phyloP scores from a whole-genome alignment of 2,888 invertebrate species.

The Augiades crinisus region DNA sequence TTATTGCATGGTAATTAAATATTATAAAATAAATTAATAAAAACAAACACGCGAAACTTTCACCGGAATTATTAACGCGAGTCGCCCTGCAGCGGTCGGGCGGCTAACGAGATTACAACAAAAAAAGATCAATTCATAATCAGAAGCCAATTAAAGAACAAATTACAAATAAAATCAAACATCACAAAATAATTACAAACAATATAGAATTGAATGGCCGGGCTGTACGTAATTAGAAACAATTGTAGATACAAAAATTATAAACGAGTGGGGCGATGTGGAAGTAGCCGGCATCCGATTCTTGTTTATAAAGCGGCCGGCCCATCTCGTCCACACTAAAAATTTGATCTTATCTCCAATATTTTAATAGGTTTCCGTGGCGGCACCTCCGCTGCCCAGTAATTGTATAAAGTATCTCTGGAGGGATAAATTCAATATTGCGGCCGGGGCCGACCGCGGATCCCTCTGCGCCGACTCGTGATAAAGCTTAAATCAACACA shows the following conservation, averaged over 20 bases:
- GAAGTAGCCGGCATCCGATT: slow-evolving; percentile 64
- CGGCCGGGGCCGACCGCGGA: slow-evolving; percentile 45
- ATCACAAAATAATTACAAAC: slow-evolving; percentile 65
- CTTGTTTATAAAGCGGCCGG: slow-evolving; percentile 67
- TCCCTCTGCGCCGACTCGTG: slow-evolving; percentile 54
- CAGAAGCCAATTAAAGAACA: slow-evolving; percentile 72
- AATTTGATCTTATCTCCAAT: slow-evolving; percentile 76
- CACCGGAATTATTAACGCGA: slow-evolving; percentile 32
- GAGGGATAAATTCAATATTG: slow-evolving; percentile 71
- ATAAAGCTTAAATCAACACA: slow-evolving; percentile 79
- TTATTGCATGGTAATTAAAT: slow-evolving; percentile 2
- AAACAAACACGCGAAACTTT: slow-evolving; percentile 29
- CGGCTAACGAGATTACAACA: slow-evolving; percentile 41
- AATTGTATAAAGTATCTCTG: slow-evolving; percentile 59
- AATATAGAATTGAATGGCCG: slow-evolving; percentile 74
- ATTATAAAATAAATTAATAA: slow-evolving; percentile 6
- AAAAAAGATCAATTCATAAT: slow-evolving; percentile 52
- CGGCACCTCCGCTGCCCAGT: slow-evolving; percentile 67
- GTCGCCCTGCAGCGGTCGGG: slow-evolving; percentile 31
- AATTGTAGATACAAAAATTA: slow-evolving; percentile 73
- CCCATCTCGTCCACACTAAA: slow-evolving; percentile 74
- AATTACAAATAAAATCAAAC: slow-evolving; percentile 70
- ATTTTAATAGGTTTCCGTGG: slow-evolving; percentile 79
- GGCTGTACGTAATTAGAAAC: slow-evolving; percentile 75
- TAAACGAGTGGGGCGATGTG: slow-evolving; percentile 56